Percentiles rank a stretch among this genome's conserved stretches.
phyloP scores from a whole-genome alignment of 2,888 invertebrate species.

The Dolomedes plantarius region DNA sequence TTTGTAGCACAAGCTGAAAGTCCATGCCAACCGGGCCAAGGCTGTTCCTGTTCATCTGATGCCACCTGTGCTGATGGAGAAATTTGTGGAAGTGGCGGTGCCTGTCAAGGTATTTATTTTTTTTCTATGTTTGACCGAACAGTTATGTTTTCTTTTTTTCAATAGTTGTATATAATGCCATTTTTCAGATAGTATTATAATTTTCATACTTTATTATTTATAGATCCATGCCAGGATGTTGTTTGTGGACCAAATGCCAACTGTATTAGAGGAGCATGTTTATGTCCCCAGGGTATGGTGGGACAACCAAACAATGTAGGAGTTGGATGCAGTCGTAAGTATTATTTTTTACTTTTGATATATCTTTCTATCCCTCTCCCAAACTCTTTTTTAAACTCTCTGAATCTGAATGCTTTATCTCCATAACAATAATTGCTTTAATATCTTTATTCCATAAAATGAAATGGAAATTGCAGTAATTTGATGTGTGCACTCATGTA shows the following conservation, averaged over 20 bases:
- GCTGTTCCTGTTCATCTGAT: slow-evolving; percentile 62
- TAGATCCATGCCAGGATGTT: slow-evolving; percentile 84
- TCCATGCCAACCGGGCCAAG: slow-evolving; percentile 64
- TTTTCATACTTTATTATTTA: too few relatives aligned
- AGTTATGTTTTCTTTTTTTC: too few relatives aligned
- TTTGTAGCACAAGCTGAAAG: slow-evolving; percentile 32
- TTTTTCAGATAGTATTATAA: too few relatives aligned
- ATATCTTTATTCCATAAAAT: too few relatives aligned
- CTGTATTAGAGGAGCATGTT: slow-evolving; percentile 85
- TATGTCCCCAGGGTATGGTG: slow-evolving; percentile 87
- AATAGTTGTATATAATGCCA: too few relatives aligned
- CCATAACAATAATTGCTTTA: too few relatives aligned
- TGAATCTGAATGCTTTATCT: too few relatives aligned
- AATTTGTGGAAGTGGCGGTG: slow-evolving; percentile 57
- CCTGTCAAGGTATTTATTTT: slow-evolving; percentile 49
- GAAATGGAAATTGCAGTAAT: too few relatives aligned
- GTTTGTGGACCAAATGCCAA: slow-evolving; percentile 87
- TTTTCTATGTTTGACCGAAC: too few relatives aligned
- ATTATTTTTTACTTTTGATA: neutral
- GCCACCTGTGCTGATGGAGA: slow-evolving; percentile 59
- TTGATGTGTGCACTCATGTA: too few relatives aligned
- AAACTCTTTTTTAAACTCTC: too few relatives aligned
- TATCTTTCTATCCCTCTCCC: too few relatives aligned
- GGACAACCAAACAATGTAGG: slow-evolving; percentile 82
- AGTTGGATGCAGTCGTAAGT: slow-evolving; percentile 76